These are phyloP conservation scores for Conger conger DNA, from an alignment of 2,113 vertebrate species.

Conservation along the genomic window DNA sequence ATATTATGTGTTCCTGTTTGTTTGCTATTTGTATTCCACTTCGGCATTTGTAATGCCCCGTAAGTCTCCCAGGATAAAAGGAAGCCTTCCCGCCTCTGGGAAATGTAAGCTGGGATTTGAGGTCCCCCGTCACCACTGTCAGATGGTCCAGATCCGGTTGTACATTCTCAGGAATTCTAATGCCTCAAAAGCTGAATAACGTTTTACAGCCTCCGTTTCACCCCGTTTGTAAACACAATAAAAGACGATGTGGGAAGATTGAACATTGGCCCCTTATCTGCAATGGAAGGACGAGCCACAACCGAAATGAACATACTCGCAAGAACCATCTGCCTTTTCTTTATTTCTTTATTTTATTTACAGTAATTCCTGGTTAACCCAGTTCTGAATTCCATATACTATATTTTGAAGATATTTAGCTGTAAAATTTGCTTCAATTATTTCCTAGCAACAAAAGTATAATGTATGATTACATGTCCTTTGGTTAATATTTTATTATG, in stretches of 20 bases:
- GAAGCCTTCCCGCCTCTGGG: background rate
- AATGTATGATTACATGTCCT: background rate
- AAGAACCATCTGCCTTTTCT: background rate
- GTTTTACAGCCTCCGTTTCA: background rate
- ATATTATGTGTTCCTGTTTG: background rate
- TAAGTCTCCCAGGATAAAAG: background rate
- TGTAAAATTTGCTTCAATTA: background rate
- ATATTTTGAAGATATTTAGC: background rate
- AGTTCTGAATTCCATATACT: background rate
- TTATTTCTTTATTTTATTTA: too few relatives aligned
- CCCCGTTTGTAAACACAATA: background rate
- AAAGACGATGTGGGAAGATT: background rate
- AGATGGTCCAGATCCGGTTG: background rate
- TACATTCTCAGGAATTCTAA: background rate
- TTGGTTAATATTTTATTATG: too few relatives aligned
- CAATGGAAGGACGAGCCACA: background rate
- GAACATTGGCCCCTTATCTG: background rate
- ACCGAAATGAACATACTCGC: background rate
- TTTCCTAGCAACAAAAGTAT: background rate
- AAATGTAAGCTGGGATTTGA: background rate
- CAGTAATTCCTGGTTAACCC: background rate
- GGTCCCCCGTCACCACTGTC: background rate
- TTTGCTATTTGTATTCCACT: background rate
- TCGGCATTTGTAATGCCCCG: background rate
- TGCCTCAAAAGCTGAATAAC: background rate